Evolutionary conservation across 2,888 invertebrate genomes (phyloP).

Genomic region (Diarsia rubi): DNA sequence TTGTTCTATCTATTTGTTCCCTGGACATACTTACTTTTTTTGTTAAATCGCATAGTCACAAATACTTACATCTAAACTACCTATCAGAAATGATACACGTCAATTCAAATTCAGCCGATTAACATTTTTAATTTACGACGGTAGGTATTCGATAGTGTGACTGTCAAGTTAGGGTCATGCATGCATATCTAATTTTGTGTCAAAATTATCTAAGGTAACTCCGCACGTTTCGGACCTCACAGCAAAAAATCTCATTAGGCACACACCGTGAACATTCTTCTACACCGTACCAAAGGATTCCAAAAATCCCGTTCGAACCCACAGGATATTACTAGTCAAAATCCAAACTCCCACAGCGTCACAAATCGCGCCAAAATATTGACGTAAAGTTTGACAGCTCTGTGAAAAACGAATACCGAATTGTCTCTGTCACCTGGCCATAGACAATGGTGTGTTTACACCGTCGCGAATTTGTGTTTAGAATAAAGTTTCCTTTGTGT

Average conservation of each 20-base stretch:
- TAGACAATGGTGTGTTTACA: slow-evolving; percentile 73
- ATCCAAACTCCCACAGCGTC: slow-evolving; percentile 81
- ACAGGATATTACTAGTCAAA: slow-evolving; percentile 55
- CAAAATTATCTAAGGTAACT: slow-evolving; percentile 30
- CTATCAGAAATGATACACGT: neutral
- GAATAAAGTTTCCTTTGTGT: slow-evolving; percentile 69
- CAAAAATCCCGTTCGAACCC: slow-evolving; percentile 56
- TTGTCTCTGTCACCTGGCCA: slow-evolving; percentile 80
- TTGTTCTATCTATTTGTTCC: too few species aligned
- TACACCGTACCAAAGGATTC: slow-evolving; percentile 50
- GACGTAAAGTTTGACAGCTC: slow-evolving; percentile 84
- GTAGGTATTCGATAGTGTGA: neutral
- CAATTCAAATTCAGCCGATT: neutral
- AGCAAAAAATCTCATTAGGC: slow-evolving; percentile 42
- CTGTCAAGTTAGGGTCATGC: slow-evolving; percentile 1
- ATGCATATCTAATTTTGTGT: neutral
- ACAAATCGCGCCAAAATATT: slow-evolving; percentile 88
- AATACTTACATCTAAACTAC: neutral
- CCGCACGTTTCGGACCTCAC: neutral
- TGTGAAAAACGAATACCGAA: slow-evolving; percentile 67
- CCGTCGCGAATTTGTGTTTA: slow-evolving; percentile 77
- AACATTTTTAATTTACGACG: neutral
- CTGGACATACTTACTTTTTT: neutral
- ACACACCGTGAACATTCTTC: slow-evolving; percentile 51
- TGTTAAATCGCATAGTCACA: neutral